phyloP scores from a whole-genome alignment of 2,888 invertebrate genomes.

The Caenorhabditis imperialis region DNA sequence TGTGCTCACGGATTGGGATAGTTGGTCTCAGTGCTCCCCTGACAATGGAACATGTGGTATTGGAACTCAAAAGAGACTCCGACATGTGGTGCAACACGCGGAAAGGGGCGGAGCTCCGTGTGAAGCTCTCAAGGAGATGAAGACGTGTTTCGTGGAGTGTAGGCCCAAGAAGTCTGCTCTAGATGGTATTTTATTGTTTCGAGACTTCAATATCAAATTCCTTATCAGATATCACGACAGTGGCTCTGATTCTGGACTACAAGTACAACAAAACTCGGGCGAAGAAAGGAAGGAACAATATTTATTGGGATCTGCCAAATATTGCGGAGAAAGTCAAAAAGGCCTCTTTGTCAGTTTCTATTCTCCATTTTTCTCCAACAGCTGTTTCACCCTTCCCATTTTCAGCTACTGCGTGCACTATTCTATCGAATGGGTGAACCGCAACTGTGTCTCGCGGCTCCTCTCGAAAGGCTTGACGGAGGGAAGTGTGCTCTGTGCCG shows the following conservation, averaged over 20 bases:
- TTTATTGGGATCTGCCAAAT: conserved; percentile 59
- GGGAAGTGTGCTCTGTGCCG: conserved; percentile 71
- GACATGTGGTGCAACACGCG: conserved; percentile 50
- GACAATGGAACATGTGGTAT: conserved; percentile 67
- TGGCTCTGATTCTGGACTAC: conserved; percentile 74
- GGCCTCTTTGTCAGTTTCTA: conserved; percentile 50
- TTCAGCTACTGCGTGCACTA: conserved; percentile 75
- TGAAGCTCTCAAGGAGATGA: conserved; percentile 62
- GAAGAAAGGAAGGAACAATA: conserved; percentile 42
- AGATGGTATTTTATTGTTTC: conserved; percentile 24
- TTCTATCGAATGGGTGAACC: conserved; percentile 73
- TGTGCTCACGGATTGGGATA: conserved; percentile 64
- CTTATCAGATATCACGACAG: conserved; percentile 70
- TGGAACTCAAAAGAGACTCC: conserved; percentile 53
- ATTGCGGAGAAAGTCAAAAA: conserved; percentile 49
- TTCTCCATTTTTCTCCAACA: background rate
- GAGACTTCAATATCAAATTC: too few relatives aligned
- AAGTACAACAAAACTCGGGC: conserved; percentile 64
- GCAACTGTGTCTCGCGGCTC: conserved; percentile 68
- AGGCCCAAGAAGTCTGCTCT: conserved; percentile 26
- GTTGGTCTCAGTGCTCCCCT: conserved; percentile 65
- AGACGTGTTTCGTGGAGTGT: conserved; percentile 68
- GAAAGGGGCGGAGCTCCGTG: conserved; percentile 67
- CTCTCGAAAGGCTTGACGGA: conserved; percentile 50
- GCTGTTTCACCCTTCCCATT: background rate